These are phyloP conservation scores for Hypotaenidia okinawae DNA, from an alignment of 2,797 vertebrate genomes.

Conservation along the genomic window DNA sequence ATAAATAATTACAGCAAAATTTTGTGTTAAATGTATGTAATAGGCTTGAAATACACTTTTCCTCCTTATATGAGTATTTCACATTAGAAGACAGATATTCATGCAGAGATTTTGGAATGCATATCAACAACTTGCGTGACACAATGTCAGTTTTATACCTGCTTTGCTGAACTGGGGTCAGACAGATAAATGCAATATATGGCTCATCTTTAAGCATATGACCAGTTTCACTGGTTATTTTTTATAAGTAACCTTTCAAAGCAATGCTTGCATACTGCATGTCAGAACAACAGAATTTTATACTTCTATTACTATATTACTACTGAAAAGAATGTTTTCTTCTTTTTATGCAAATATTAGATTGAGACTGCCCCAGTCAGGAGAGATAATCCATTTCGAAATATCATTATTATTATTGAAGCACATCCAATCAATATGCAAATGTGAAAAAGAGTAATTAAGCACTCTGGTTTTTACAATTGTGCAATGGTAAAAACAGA, in stretches of 20 bases:
- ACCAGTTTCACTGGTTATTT: neutral
- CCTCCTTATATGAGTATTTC: neutral
- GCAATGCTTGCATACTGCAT: neutral
- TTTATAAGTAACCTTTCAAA: conserved; percentile 24
- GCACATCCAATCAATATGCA: neutral
- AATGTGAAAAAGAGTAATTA: neutral
- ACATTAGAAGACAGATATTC: neutral
- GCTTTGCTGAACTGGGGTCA: neutral
- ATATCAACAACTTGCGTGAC: neutral
- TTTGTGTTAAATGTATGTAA: neutral
- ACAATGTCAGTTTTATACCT: neutral
- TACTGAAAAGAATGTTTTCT: neutral
- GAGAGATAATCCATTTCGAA: conserved; percentile 1
- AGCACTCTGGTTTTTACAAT: neutral
- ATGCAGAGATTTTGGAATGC: neutral
- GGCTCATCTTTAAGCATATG: neutral
- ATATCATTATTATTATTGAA: conserved; percentile 25
- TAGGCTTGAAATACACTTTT: neutral
- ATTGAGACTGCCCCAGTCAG: neutral
- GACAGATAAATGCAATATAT: neutral
- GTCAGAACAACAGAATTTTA: neutral
- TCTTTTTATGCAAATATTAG: neutral
- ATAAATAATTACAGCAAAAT: neutral
- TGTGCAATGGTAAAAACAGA: conserved; percentile 4
- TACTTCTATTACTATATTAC: neutral